Percentiles rank a stretch among this genome's conserved stretches.
Conservation (phyloP, 2,888 invertebrate species). For the Scaptomyza caliginosa region DNA sequence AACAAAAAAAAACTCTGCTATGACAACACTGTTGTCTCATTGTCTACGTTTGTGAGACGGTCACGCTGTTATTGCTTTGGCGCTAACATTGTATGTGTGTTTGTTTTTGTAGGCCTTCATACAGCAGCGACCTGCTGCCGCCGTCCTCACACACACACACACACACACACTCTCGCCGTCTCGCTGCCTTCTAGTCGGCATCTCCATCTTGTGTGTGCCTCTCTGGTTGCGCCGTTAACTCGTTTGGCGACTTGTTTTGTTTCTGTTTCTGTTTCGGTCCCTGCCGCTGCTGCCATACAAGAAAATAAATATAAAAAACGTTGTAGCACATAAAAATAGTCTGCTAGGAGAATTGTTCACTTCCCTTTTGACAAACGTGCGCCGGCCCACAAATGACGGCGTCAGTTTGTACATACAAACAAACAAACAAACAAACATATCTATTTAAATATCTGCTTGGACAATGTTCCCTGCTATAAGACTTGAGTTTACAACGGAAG, state of each 20-base stretch:
- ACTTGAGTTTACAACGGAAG: conserved; percentile 11
- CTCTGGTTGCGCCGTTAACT: conserved; percentile 51
- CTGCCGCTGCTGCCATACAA: neutral
- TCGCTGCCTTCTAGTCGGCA: conserved; percentile 35
- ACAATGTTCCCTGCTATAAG: conserved; percentile 8
- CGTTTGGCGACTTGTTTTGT: conserved; percentile 67
- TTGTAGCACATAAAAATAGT: conserved; percentile 58
- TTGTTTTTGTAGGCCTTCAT: conserved; percentile 65
- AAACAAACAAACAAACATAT: neutral
- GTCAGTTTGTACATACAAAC: conserved; percentile 28
- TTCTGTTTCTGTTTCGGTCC: conserved; percentile 38
- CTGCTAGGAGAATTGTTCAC: conserved; percentile 51
- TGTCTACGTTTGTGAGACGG: conserved; percentile 27
- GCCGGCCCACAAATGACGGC: conserved; percentile 45
- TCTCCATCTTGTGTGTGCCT: conserved; percentile 39
- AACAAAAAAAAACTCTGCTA: neutral
- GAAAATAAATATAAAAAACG: conserved; percentile 21
- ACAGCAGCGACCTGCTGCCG: conserved; percentile 46
- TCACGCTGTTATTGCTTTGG: conserved; percentile 42
- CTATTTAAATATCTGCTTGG: conserved; percentile 1
- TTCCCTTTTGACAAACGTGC: conserved; percentile 50
- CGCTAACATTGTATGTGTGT: conserved; percentile 19
- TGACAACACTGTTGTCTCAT: conserved; percentile 2
- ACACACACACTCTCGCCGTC: neutral
- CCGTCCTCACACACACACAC: conserved; percentile 12